Base-by-base conservation (phyloP, 2,113 vertebrate genomes). In the Poeciliopsis turrubarensis region DNA sequence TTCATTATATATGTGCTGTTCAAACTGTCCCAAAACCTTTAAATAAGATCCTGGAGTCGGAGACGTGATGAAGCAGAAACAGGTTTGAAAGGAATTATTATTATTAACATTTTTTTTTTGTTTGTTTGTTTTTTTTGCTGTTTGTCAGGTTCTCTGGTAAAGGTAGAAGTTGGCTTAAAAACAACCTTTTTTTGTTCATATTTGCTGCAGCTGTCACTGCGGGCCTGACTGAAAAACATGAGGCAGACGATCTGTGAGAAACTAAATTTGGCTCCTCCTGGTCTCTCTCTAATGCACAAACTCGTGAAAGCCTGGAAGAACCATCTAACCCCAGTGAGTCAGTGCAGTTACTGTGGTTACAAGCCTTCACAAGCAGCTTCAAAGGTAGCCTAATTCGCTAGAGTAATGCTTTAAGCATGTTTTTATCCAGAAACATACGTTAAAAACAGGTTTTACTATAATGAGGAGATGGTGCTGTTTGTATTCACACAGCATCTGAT, bases 21-120 rank as follows among this genome's bases (percentile, higher is more conserved):
- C 27, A 64, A 77, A 67, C 41, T 32, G 15, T 37, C 5, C 6
- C 3, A 14, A 9, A 70, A 63, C 34, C 25, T 79, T 79, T 67
- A 41, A 65, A 77, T 30, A 26, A 72, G 27, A 34, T 29, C 32
- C 44, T 0, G 0, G 22, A 63, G 15, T 30, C 60, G 19, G 25
- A 57, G 29, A 34, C 14, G 3, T 8, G 5, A 60, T 63, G 2
- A 47, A 73, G 37, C 1, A 37, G 29, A 72, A 71, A 37, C 13
- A 37, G 13, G 4, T 22, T 69, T 1, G 14, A n/a, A 25, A 57
- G 19, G n/a, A 34, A 54, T 37, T 3, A 34, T 34, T 32, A 29
- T 29, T 29, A 29, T 29, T 29, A 29, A 2, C 3, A 29, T 12
- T 3, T 34, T 34, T 34, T 9, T 32, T 32, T n/a, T 44, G 3